Evolutionary conservation across 2,113 vertebrate genomes (phyloP), one percentile per base, ranked within the genome.

Genomic region (Cygnus buccinator): DNA sequence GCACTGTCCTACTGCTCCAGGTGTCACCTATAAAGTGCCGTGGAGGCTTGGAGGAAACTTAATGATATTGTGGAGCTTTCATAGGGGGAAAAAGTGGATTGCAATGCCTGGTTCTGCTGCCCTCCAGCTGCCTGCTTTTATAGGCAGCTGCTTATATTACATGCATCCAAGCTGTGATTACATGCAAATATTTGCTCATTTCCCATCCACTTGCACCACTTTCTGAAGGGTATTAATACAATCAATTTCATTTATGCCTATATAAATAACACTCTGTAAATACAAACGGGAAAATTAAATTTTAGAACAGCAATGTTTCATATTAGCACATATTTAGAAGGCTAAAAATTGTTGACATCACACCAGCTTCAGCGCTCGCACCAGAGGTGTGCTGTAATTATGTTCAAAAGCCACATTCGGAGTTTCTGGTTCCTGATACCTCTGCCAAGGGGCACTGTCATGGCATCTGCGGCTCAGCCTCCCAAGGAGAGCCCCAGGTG

Each of bases 271-370:
- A 13, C 5, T 54, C 55, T 59, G 17, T 67, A 95, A 94, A 87
- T 73, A 91, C 41, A 87, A 84, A 73, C 43, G 44, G 29, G n/a
- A 92, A 93, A 85, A 93, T 70, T 91, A 44, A n/a, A 21, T 94
- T 94, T 93, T 66, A 58, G 63, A 93, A 70, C 0, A 1, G 58
- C 54, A 85, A 68, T 20, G 48, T 88, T 91, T 83, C 58, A 31
- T 35, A 44, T 10, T 10, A 86, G 35, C 21, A 15, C 48, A 19
- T 92, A 37, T 88, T 84, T 82, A 72, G 57, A 63, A 93, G 67
- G 55, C 72, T 87, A 77, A 1, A 0, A 88, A 57, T 78, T 74
- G 59, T 54, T 26, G 12, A 95, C 91, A 61, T 59, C 70, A 79
- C 39, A 19, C 25, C 6, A 78, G 29, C 35, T 78, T 84, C 94